Conservation (phyloP, 2,797 vertebrate genomes). For the Eospalax fontanierii region DNA sequence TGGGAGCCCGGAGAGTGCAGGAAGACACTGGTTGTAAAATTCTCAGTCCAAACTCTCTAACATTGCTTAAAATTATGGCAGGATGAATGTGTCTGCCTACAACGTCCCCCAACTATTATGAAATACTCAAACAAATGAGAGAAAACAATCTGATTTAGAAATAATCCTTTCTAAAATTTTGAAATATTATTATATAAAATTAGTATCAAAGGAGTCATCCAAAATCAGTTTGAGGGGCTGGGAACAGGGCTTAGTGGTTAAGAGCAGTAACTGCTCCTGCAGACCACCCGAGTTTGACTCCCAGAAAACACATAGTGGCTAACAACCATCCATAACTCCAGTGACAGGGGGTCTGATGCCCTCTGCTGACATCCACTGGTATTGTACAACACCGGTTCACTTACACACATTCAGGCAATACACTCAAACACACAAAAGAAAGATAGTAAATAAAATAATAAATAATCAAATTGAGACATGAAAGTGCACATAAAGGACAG, state of each 20-base stretch:
- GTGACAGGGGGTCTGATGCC: too few relatives aligned
- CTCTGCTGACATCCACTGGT: too few relatives aligned
- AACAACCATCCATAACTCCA: too few relatives aligned
- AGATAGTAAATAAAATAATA: too few relatives aligned
- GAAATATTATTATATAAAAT: slow-evolving; percentile 33
- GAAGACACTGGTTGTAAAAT: background rate
- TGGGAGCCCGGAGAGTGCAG: background rate
- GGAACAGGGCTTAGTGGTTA: too few relatives aligned
- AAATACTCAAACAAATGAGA: background rate
- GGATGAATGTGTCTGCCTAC: background rate
- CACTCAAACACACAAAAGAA: too few relatives aligned
- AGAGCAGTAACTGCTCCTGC: too few relatives aligned
- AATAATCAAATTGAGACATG: background rate
- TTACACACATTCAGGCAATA: too few relatives aligned
- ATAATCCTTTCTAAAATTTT: slow-evolving; percentile 4
- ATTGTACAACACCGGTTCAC: too few relatives aligned
- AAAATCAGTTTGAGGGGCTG: slow-evolving; percentile 35
- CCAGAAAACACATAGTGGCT: too few relatives aligned
- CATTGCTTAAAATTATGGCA: background rate
- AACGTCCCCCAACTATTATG: background rate
- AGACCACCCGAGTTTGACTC: too few relatives aligned
- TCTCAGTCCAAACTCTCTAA: background rate
- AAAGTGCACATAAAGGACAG: slow-evolving; percentile 9
- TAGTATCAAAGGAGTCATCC: background rate
- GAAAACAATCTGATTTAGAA: background rate